A percentile compares a stretch with the other conserved stretches of the same genome.
Conservation (phyloP, 2,888 invertebrate genomes). For the Heliconius sara region DNA sequence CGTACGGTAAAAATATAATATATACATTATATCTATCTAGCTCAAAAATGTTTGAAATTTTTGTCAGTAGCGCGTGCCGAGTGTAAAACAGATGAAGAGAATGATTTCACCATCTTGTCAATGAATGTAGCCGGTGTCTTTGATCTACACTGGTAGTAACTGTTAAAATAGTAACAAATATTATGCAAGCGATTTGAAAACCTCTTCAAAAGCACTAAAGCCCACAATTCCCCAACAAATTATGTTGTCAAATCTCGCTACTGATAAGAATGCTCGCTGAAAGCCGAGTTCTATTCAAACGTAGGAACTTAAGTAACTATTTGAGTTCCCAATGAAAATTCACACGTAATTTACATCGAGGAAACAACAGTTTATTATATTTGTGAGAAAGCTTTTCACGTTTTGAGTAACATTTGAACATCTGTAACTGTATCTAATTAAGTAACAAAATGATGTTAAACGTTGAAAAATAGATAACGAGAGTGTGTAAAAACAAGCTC, state of each 20-base stretch:
- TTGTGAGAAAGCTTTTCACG: constrained; percentile 34
- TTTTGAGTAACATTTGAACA: constrained; percentile 13
- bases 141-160: constrained; percentile 53
- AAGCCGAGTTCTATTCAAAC: constrained; percentile 17
- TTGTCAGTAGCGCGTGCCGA: constrained; percentile 76
- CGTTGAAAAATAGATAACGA: neutral
- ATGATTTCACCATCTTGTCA: constrained; percentile 75
- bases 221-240: constrained; percentile 2
- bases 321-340: constrained; percentile 31
- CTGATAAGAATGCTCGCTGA: constrained; percentile 26
- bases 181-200: constrained; percentile 5
- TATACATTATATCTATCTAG: constrained; percentile 49
- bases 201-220: neutral
- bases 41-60: constrained; percentile 65
- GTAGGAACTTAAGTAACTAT: neutral
- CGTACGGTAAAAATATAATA: constrained; percentile 52
- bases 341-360: constrained; percentile 36
- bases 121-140: constrained; percentile 64
- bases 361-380: constrained; percentile 31
- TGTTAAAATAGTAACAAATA: constrained; percentile 28
- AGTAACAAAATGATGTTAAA: constrained; percentile 24
- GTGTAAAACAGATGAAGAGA: constrained; percentile 66
- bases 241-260: neutral
- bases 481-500: neutral
- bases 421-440: constrained; percentile 26